Conservation (phyloP, 64 coral and sea anemone species). For the Orbicella faveolata region DNA sequence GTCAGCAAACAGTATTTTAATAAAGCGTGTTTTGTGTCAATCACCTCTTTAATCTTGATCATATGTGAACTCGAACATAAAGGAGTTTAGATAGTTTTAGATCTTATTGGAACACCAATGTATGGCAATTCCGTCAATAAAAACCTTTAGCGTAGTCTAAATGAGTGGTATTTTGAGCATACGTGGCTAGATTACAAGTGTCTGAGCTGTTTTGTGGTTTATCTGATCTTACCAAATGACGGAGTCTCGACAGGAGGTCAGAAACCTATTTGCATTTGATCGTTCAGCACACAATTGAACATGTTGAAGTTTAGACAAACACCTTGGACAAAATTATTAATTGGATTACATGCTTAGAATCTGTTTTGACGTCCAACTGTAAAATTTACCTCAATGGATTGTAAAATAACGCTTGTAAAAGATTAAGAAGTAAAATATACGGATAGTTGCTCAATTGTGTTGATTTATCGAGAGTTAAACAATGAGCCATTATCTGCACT, state of each 20-base stretch:
- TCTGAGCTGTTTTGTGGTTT: neutral
- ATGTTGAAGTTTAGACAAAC: neutral
- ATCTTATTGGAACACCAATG: too few relatives aligned
- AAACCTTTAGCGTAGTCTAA: neutral
- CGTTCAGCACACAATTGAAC: neutral
- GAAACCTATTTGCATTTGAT: neutral
- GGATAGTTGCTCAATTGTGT: neutral
- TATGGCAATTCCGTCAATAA: too few relatives aligned
- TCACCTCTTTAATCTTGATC: neutral
- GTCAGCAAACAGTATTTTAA: neutral
- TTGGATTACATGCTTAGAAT: neutral
- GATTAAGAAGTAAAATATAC: too few relatives aligned
- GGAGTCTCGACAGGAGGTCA: neutral
- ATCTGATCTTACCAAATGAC: neutral
- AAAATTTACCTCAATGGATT: neutral
- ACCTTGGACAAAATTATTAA: neutral
- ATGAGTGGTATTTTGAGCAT: neutral
- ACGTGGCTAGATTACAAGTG: neutral
- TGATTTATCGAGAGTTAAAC: neutral
- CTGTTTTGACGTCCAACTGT: too few relatives aligned
- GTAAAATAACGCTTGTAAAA: neutral
- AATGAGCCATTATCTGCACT: neutral
- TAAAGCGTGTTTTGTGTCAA: neutral
- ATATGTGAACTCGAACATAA: neutral
- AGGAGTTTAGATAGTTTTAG: neutral